Base-by-base conservation (phyloP, 2,888 invertebrate genomes). In the Hermaeophaga mercurialis region DNA sequence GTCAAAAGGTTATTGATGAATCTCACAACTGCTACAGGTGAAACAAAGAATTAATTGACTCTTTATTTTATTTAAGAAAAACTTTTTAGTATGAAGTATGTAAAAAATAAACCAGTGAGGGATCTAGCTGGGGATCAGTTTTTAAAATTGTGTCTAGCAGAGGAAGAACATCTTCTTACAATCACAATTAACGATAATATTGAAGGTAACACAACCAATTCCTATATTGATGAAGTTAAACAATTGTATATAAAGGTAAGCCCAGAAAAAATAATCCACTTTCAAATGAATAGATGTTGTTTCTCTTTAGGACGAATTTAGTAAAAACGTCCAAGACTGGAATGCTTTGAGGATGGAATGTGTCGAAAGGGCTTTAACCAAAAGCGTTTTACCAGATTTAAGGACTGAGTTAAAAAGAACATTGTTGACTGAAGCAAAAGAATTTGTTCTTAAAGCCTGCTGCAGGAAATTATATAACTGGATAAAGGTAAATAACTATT, bases 1-100 rank as follows among this genome's bases (percentile, higher is more conserved):
- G 99, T 0, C 73, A 89, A 28, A 96, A 96, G 78, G 92, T 94
- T 70, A 95, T 99, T 61, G 99, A 99, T 74, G 98, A 99, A 79
- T 88, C 89, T 64, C 96, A 99, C 76, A 84, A 89, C 0, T 90
- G 92, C 66, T 94, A 85, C 73, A 81, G 81, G 85, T 84, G 67
- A 64, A 65, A 48, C n/a, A 7, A 36, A 34, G 36, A 36, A 34
- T 11, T 33, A 5, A 11, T 41, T 11, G n/a, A 12, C 12, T n/a
- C n/a, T n/a, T n/a, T n/a, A n/a, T n/a, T n/a, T n/a, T n/a, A n/a
- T n/a, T n/a, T n/a, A n/a, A n/a, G n/a, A n/a, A n/a, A n/a, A n/a
- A n/a, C n/a, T n/a, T 71, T 71, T 11, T 73, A 86, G 86, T 26
- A 82, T 94, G 82, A 96, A 96, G 74, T 99, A 96, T 74, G 73